Evolutionary conservation across 1,140 invertebrate species (phyloP), one percentile per base, ranked within the genome.

Genomic region (Helicoverpa armigera): DNA sequence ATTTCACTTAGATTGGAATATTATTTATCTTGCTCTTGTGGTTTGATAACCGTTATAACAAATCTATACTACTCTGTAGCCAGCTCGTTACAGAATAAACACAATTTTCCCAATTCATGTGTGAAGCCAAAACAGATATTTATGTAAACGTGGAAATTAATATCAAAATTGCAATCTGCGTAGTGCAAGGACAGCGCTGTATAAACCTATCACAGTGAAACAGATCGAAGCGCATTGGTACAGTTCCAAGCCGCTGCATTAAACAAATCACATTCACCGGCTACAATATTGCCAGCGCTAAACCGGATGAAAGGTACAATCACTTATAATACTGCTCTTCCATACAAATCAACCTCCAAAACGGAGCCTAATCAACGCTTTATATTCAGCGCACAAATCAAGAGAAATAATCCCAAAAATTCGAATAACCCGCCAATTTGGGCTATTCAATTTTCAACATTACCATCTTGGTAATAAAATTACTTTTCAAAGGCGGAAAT

Each of bases 161-260:
- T 48, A 10, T 23, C 16, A 67, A 50, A 67, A 5, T 23, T 3
- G 11, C 5, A 67, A 67, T 50, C 63, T 16, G 18, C 63, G 9
- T 23, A 50, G 1, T 50, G 48, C 16, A 67, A 23, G n/a, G 12
- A 67, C 43, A 67, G 18, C 16, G 18, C 50, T 50, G 48, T 18
- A 50, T 50, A 67, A 67, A 50, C 63, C 9, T 12, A 12, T 50
- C 63, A 50, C 12, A 67, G 63, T 67, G 16, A 18, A 70, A n/a
- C 29, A 16, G 11, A 69, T 54, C 18, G 23, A 43, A 63, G 35
- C n/a, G 48, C 18, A 29, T 53, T 53, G 67, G 67, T 53, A 70
- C 67, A 53, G 50, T 70, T 70, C 67, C 67, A 70, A 70, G 12
- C 13, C 67, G 9, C 11, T 70, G 23, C 67, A 70, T 70, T 70